Evolutionary conservation across 2,888 invertebrate genomes (phyloP).

Genomic region (Leucania comma): DNA sequence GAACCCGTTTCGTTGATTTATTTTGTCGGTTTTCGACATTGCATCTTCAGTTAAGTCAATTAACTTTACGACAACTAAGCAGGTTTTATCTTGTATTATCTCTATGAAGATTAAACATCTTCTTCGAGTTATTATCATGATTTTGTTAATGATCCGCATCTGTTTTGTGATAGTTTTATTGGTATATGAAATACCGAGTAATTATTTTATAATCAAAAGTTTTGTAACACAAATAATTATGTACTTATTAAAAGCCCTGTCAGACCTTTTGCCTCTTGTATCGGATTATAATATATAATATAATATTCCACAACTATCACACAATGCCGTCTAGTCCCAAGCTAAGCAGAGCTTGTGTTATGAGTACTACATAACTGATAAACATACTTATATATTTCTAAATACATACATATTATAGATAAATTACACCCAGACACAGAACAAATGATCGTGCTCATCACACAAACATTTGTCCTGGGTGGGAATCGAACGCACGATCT

Average conservation of each 20-base stretch:
- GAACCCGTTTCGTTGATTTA: constrained; percentile 34
- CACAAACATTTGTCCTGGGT: too few relatives aligned
- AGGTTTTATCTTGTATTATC: constrained; percentile 20
- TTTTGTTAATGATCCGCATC: constrained; percentile 15
- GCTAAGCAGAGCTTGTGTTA: too few relatives aligned
- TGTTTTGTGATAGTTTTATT: constrained; percentile 10
- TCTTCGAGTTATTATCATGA: constrained; percentile 17
- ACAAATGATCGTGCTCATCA: too few relatives aligned
- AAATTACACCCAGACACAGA: too few relatives aligned
- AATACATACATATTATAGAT: too few relatives aligned
- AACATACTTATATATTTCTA: too few relatives aligned
- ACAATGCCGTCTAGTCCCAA: too few relatives aligned
- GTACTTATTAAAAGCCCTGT: background rate
- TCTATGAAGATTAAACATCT: constrained; percentile 27
- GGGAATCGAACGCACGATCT: too few relatives aligned
- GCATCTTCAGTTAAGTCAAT: constrained; percentile 30
- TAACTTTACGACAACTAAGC: constrained; percentile 38
- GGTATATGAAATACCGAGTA: background rate
- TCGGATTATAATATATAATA: too few relatives aligned
- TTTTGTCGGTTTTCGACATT: constrained; percentile 20
- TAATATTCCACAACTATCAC: too few relatives aligned
- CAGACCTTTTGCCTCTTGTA: too few relatives aligned
- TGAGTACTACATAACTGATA: too few relatives aligned
- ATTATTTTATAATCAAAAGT: constrained; percentile 9
- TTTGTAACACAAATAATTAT: background rate